Evolutionary conservation across 1,140 invertebrate species (phyloP).

Genomic region (Neodiprion pinetum): DNA sequence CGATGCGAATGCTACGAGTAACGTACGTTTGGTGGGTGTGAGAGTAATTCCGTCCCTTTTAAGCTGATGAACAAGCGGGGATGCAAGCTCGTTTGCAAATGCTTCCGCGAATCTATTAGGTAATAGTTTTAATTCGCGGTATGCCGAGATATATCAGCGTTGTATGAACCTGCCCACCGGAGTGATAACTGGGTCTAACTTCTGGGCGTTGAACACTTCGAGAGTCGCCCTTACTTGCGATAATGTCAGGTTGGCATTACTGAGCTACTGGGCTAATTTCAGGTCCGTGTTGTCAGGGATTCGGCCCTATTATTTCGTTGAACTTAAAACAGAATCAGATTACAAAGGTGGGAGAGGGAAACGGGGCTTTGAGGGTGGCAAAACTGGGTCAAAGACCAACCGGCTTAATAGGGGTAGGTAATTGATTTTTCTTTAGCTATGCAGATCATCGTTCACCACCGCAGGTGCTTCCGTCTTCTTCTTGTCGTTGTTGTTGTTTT

Average conservation of each 20-base stretch:
- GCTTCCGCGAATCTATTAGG: no score
- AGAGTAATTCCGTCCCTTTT: no score
- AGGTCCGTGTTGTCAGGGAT: conserved; percentile 23
- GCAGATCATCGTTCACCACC: neutral
- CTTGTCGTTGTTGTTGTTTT: no score
- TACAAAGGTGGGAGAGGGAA: conserved; percentile 13
- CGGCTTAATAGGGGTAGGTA: conserved; percentile 2
- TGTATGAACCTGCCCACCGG: no score
- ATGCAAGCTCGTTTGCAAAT: no score
- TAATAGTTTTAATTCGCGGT: no score
- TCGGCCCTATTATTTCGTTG: conserved; percentile 35
- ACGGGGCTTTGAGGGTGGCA: neutral
- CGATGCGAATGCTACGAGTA: no score
- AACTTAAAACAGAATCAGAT: conserved; percentile 35
- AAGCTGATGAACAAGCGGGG: no score
- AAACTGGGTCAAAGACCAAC: conserved; percentile 7
- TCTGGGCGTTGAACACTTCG: neutral
- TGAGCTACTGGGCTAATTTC: conserved; percentile 33
- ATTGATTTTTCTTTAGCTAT: neutral
- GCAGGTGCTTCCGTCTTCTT: no score
- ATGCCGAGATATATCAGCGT: no score
- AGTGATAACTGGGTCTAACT: neutral
- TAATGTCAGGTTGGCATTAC: conserved; percentile 14
- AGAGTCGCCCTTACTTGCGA: neutral
- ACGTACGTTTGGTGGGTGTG: no score